A percentile compares a stretch with the other conserved stretches of the same genome.
These are phyloP conservation scores for Acleris emargana DNA, from an alignment of 2,888 invertebrate genomes.

Conservation along the genomic window DNA sequence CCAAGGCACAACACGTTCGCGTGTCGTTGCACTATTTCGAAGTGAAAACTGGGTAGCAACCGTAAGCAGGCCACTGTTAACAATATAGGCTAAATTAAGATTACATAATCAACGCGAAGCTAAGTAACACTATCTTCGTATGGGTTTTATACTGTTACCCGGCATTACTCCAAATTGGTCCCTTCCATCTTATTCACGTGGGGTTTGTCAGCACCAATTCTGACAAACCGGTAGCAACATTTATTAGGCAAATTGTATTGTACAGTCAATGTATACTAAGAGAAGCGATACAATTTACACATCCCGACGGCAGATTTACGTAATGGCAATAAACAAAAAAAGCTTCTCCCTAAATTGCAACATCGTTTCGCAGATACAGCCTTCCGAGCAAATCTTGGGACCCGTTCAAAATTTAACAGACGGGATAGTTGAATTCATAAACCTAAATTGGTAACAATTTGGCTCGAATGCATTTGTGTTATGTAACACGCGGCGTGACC, in stretches of 20 bases:
- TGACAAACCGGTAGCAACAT: background rate
- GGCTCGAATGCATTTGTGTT: conserved; percentile 55
- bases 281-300: conserved; percentile 4
- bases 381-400: conserved; percentile 44
- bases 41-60: conserved; percentile 20
- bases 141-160: background rate
- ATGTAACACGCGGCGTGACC: conserved; percentile 52
- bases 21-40: conserved; percentile 26
- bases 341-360: conserved; percentile 7
- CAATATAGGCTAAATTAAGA: background rate
- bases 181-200: background rate
- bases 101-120: background rate
- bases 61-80: conserved; percentile 7
- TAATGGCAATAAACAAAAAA: conserved; percentile 11
- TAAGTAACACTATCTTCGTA: background rate
- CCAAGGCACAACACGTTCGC: conserved; percentile 11
- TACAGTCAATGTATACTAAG: background rate
- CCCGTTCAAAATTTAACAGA: conserved; percentile 47
- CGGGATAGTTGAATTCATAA: conserved; percentile 45
- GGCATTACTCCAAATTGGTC: background rate
- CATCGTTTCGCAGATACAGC: conserved; percentile 7
- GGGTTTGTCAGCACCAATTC: background rate
- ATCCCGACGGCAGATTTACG: conserved; percentile 1
- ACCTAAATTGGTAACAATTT: conserved; percentile 59
- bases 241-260: conserved; percentile 3